Base-by-base conservation (phyloP, 2,113 vertebrate species). In the Vulpes ferrilata region DNA sequence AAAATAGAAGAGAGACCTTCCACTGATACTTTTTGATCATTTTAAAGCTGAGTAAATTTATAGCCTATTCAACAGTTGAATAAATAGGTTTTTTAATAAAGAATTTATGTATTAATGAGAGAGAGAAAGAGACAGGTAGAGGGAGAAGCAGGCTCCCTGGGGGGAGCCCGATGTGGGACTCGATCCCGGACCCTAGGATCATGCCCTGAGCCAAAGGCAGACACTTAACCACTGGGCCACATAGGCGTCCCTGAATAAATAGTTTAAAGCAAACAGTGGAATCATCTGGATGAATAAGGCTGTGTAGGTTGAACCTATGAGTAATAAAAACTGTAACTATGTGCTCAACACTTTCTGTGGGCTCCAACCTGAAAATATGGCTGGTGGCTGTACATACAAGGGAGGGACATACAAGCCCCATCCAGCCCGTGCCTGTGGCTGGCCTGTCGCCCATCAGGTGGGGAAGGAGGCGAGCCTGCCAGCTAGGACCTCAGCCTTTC, bases 11-110 rank as follows among this genome's bases (percentile, higher is more conserved):
- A n/a, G 12, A 90, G 35, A 84, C 32, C 81, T 88, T 88, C 71
- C 57, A 55, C 23, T 38, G n/a, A 25, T 69, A 23, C 13, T 76
- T 27, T 69, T n/a, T 60, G 43, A 51, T 82, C n/a, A 32, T 65
- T 78, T 89, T 71, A 94, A 92, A 86, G 16, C 23, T 79, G 69
- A 81, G 60, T 87, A 35, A 48, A 55, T 74, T 2, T 51, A 92
- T 88, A 92, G 71, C 32, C 32, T 59, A 67, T 60, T 55, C 7
- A 84, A 84, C 71, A 84, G 67, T 78, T 88, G 79, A 96, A 69
- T 73, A 92, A 85, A 78, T 83, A 78, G 43, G 43, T 43, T 43
- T 43, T 43, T 43, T 43, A 43, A 7, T 43, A 43, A 43, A 43
- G 43, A 43, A 43, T 43, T 43, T 43, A 43, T 43, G 6, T 43